A percentile compares a stretch with the other conserved stretches of the same genome.
These are phyloP conservation scores for Quadroppia sp. DNA, from an alignment of 2,888 invertebrate genomes.

Conservation along the genomic window DNA sequence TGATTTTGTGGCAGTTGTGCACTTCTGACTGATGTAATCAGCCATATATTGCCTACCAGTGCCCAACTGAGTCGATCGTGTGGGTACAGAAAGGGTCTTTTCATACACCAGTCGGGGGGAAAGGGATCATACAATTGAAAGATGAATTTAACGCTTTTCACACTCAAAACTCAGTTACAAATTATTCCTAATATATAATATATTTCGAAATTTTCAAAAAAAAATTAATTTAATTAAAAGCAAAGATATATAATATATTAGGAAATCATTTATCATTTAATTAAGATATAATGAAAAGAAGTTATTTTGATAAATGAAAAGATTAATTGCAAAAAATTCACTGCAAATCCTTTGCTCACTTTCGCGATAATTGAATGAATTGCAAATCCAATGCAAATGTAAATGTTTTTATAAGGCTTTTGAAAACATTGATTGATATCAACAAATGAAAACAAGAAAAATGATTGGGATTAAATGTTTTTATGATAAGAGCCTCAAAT, in stretches of 20 bases:
- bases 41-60: background rate
- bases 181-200: background rate
- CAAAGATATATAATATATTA: background rate
- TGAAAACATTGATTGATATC: background rate
- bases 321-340: background rate
- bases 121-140: background rate
- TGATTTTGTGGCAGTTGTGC: constrained; percentile 6
- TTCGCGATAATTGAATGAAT: background rate
- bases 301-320: constrained; percentile 16
- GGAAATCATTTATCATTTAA: background rate
- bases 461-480: constrained; percentile 20
- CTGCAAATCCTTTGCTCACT: constrained; percentile 5
- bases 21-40: background rate
- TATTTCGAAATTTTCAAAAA: no score
- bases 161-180: background rate
- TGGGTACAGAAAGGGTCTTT: constrained; percentile 19
- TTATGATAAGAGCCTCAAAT: background rate
- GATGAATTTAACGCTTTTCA: background rate
- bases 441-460: constrained; percentile 27
- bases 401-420: background rate
- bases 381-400: background rate
- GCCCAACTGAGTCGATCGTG: background rate
- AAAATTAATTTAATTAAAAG: background rate
- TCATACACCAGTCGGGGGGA: background rate
- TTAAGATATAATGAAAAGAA: background rate